Evolutionary conservation across 2,113 vertebrate genomes (phyloP).

Genomic region (Prunella fulvescens): DNA sequence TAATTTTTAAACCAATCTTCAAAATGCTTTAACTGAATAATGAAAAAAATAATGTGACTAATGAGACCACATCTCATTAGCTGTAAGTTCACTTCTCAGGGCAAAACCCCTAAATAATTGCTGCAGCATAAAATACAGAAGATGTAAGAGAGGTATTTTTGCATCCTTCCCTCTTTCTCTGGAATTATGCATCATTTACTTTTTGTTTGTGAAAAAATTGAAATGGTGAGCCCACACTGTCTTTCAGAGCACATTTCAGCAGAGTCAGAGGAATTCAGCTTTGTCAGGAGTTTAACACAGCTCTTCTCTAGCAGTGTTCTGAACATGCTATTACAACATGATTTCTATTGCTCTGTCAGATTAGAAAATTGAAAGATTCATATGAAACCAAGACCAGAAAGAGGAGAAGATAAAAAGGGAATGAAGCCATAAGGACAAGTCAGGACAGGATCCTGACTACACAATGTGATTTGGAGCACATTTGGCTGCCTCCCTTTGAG

Average conservation of each 20-base stretch:
- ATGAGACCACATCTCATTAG: not conserved
- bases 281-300: not conserved
- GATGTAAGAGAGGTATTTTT: not conserved
- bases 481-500: not conserved
- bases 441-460: not conserved
- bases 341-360: not conserved
- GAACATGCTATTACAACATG: fast-evolving
- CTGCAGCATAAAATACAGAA: not conserved
- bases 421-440: not conserved
- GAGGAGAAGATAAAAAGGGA: not conserved
- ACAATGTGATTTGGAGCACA: not conserved
- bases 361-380: not conserved
- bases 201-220: not conserved
- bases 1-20: not conserved
- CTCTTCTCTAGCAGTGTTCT: not conserved
- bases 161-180: not conserved
- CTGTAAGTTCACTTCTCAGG: not conserved
- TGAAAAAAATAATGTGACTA: not conserved
- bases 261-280: not conserved
- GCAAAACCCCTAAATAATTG: not conserved
- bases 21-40: not conserved
- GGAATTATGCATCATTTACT: not conserved
- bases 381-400: not conserved
- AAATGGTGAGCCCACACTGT: not conserved
- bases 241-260: not conserved